phyloP scores from a whole-genome alignment of 1,140 invertebrate species.

The Tetramorium simillimum region DNA sequence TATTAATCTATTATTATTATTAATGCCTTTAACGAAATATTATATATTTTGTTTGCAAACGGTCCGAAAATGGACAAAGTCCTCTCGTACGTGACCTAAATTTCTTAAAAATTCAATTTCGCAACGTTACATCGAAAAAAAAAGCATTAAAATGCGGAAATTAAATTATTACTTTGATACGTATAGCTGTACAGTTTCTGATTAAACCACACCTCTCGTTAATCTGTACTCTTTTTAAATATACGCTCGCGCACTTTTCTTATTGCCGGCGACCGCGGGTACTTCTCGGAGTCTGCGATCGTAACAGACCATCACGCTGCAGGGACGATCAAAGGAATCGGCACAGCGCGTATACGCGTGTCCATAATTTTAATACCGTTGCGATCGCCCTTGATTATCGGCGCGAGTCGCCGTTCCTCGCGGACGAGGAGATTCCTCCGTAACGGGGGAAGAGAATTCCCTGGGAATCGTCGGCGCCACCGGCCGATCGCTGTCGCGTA shows the following conservation, averaged over 20 bases:
- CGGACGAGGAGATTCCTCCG: not conserved
- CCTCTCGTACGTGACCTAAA: not conserved
- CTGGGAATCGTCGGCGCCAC: not conserved
- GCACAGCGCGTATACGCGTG: conserved; percentile 42
- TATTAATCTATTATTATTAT: not conserved
- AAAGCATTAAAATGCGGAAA: not conserved
- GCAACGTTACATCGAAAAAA: not conserved
- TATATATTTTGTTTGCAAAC: not conserved
- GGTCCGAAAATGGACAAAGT: no score
- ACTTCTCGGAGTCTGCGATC: not conserved
- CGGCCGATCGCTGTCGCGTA: conserved; percentile 71
- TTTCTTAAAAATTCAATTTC: not conserved
- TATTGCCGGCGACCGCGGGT: conserved; percentile 5
- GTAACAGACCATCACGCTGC: conserved; percentile 35
- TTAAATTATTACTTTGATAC: not conserved
- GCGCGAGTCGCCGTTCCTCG: conserved; percentile 28
- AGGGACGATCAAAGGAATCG: conserved; percentile 64
- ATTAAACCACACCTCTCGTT: not conserved
- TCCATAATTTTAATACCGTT: conserved; percentile 73
- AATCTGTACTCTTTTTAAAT: not conserved
- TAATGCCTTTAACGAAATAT: not conserved
- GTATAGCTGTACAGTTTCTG: not conserved
- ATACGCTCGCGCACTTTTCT: not conserved
- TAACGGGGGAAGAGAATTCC: conserved; percentile 31
- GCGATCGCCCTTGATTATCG: conserved; percentile 67